Evolutionary conservation across 2,888 invertebrate species (phyloP).

Genomic region (Timandra comae): DNA sequence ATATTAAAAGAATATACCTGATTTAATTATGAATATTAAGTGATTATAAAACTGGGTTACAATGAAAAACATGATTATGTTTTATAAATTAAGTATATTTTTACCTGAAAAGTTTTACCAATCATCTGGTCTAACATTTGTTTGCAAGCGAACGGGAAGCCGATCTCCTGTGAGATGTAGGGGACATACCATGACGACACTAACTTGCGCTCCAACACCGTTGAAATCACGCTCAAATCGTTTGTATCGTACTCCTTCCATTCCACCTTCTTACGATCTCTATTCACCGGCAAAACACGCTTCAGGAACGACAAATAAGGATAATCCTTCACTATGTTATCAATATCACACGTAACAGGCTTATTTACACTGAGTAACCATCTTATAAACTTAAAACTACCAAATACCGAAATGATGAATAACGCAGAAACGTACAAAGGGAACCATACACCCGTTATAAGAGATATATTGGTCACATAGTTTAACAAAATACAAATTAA

Average conservation of each 20-base stretch:
- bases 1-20: too few relatives aligned
- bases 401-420: conserved; percentile 58
- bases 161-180: conserved; percentile 66
- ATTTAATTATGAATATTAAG: too few relatives aligned
- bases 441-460: conserved; percentile 61
- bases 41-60: too few relatives aligned
- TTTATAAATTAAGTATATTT: too few relatives aligned
- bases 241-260: conserved; percentile 63
- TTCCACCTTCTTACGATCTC: conserved; percentile 22
- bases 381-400: conserved; percentile 73
- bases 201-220: conserved; percentile 59
- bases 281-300: conserved; percentile 34
- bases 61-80: too few relatives aligned
- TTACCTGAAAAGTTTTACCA: conserved; percentile 63
- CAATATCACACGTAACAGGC: conserved; percentile 65
- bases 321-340: conserved; percentile 37
- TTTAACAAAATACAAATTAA: conserved; percentile 48
- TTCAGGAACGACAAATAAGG: conserved; percentile 38
- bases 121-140: conserved; percentile 71
- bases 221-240: conserved; percentile 64
- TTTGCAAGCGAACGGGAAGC: conserved; percentile 71
- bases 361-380: conserved; percentile 71
- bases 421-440: conserved; percentile 52
- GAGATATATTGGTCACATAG: conserved; percentile 58
- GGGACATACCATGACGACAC: conserved; percentile 71